Conservation (phyloP, 1,140 invertebrate species). For the Phymorhynchus buccinoides region DNA sequence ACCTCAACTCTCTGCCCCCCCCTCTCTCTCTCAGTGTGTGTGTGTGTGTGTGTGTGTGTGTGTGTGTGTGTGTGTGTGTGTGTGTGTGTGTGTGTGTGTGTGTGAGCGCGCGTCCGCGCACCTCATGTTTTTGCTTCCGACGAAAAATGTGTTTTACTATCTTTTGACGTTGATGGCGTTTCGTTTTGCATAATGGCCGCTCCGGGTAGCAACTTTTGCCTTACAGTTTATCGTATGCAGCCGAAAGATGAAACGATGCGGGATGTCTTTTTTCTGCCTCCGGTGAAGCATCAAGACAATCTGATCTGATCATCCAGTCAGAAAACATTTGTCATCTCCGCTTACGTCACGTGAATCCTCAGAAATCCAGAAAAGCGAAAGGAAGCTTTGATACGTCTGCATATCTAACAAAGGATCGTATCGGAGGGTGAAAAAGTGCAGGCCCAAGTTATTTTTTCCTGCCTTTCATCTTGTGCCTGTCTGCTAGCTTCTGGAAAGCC, state of each 20-base stretch:
- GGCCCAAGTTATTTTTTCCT: conserved; percentile 3
- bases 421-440: conserved; percentile 14
- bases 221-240: conserved; percentile 6
- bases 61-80: not conserved
- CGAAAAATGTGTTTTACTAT: not conserved
- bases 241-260: not conserved
- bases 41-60: not conserved
- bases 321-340: conserved; percentile 17
- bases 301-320: conserved; percentile 19
- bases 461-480: conserved; percentile 23
- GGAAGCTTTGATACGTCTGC: conserved; percentile 27
- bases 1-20: too few species aligned
- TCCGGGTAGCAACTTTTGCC: not conserved
- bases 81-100: not conserved
- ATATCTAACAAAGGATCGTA: conserved; percentile 22
- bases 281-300: not conserved
- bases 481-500: not conserved
- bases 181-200: conserved; percentile 2
- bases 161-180: conserved; percentile 7
- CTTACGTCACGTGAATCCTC: conserved; percentile 4
- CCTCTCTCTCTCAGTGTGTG: not conserved
- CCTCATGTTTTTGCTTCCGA: not conserved
- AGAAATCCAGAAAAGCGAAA: conserved; percentile 8
- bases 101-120: not conserved
- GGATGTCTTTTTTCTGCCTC: not conserved